Percentiles rank a stretch among this genome's conserved stretches.
These are phyloP conservation scores for Poeciliopsis infans DNA, from an alignment of 2,797 vertebrate species.

Conservation along the genomic window DNA sequence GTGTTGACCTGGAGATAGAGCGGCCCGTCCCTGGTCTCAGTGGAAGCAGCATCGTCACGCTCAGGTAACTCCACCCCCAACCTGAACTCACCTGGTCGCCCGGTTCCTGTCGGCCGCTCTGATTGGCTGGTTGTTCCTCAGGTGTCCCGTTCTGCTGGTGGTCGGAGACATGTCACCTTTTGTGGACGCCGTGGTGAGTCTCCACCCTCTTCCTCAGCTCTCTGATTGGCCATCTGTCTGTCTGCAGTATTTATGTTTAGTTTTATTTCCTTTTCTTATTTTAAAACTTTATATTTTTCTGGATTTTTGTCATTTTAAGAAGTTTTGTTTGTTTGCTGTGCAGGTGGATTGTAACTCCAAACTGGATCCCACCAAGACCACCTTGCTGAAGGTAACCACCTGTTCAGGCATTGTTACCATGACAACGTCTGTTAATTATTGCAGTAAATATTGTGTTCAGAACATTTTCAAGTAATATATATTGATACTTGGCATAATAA, in stretches of 20 bases:
- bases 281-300: not conserved
- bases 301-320: not conserved
- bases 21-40: conserved; percentile 86
- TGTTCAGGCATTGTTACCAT: not conserved
- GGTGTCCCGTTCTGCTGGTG: conserved; percentile 90
- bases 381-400: conserved; percentile 88
- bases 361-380: conserved; percentile 92
- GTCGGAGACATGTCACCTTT: conserved; percentile 94
- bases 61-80: conserved; percentile 78
- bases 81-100: not conserved
- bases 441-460: too few species aligned
- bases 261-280: not conserved
- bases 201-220: conserved; percentile 19
- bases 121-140: conserved; percentile 53
- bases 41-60: conserved; percentile 84
- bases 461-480: too few species aligned
- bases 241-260: not conserved
- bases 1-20: conserved; percentile 90
- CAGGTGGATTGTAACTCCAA: conserved; percentile 98
- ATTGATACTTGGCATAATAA: too few species aligned
- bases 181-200: conserved; percentile 92
- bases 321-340: conserved; percentile 5
- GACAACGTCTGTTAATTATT: too few species aligned
- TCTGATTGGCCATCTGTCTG: not conserved
- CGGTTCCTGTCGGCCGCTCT: not conserved